phyloP scores from a whole-genome alignment of 2,113 vertebrate genomes.

The Otocyon megalotis region DNA sequence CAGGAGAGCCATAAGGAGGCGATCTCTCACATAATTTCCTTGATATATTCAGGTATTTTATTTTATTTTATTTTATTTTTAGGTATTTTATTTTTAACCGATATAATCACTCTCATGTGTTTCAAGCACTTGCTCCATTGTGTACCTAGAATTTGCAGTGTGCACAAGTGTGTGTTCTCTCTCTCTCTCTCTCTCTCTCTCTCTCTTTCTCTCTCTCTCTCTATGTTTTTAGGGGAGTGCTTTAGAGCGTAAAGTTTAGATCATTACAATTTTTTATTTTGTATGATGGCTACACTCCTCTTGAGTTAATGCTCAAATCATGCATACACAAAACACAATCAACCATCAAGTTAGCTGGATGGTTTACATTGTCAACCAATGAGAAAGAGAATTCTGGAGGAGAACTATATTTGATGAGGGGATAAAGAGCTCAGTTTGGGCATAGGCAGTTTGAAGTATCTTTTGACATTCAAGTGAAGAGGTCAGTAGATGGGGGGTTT shows the following conservation, averaged over 20 bases:
- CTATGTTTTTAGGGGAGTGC: not conserved
- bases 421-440: not conserved
- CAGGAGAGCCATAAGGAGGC: too few species aligned
- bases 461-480: not conserved
- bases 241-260: not conserved
- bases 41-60: not conserved
- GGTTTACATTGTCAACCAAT: not conserved
- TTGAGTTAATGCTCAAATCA: not conserved
- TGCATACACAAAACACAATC: not conserved
- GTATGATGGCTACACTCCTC: not conserved
- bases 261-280: not conserved
- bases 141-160: not conserved
- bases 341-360: not conserved
- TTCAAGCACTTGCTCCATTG: not conserved
- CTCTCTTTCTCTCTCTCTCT: too few species aligned
- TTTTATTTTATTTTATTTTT: too few species aligned
- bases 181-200: too few species aligned
- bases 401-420: not conserved
- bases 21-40: not conserved
- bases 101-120: not conserved
- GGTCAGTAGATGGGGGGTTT: not conserved
- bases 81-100: not conserved
- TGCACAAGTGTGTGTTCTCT: not conserved
- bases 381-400: not conserved
- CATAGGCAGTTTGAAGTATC: not conserved